Percentiles rank a stretch among this genome's conserved stretches.
Evolutionary conservation across 1,140 invertebrate genomes (phyloP).

Genomic region (Grapholita molesta): DNA sequence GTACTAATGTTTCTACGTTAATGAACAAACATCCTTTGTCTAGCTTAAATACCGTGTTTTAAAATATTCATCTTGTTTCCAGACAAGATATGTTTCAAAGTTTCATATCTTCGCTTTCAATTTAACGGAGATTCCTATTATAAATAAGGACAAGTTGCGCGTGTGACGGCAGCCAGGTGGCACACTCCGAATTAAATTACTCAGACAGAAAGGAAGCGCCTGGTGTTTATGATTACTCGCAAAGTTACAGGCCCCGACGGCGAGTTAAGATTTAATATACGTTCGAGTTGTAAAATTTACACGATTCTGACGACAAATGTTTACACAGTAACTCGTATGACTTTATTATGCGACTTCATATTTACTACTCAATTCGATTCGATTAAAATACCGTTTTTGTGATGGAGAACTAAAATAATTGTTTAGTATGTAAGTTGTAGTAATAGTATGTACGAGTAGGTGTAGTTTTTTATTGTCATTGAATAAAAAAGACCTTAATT

Average conservation of each 20-base stretch:
- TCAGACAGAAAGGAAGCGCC: slow-evolving; percentile 12
- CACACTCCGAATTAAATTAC: slow-evolving; percentile 10
- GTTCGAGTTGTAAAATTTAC: not conserved
- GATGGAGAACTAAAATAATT: too few species aligned
- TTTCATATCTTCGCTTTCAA: not conserved
- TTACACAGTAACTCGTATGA: not conserved
- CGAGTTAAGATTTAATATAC: slow-evolving; percentile 8
- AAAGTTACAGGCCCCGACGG: not conserved
- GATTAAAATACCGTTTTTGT: too few species aligned
- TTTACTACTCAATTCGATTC: too few species aligned
- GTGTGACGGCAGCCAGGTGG: slow-evolving; percentile 8
- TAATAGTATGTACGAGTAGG: too few species aligned
- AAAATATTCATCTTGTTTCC: not conserved
- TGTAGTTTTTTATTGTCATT: too few species aligned
- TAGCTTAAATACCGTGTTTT: not conserved
- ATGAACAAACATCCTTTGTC: too few species aligned
- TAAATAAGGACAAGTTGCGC: slow-evolving; percentile 9
- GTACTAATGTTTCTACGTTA: too few species aligned
- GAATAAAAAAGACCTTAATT: too few species aligned
- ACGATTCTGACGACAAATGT: not conserved
- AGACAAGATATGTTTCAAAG: not conserved
- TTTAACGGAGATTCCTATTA: not conserved
- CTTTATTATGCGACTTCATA: too few species aligned
- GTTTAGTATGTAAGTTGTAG: too few species aligned
- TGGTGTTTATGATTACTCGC: slow-evolving; percentile 15